These are phyloP conservation scores for Cyphomyrmex costatus DNA, from an alignment of 1,140 invertebrate species.

Conservation along the genomic window DNA sequence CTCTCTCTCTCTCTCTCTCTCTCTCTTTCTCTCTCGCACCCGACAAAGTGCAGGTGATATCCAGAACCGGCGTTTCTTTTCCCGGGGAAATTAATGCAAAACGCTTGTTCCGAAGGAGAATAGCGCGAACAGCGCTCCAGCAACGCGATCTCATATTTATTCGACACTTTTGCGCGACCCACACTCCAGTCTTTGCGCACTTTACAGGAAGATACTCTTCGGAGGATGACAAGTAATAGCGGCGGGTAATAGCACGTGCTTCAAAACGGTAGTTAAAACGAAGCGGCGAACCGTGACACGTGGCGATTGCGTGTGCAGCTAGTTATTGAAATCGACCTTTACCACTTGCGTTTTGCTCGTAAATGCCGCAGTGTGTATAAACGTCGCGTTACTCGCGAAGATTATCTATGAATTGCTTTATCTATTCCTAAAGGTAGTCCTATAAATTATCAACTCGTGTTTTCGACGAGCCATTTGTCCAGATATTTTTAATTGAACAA, in stretches of 20 bases:
- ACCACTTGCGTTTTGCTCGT: constrained; percentile 25
- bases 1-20: neutral
- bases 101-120: constrained; percentile 51
- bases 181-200: constrained; percentile 27
- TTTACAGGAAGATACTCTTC: constrained; percentile 16
- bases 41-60: constrained; percentile 55
- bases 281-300: constrained; percentile 42
- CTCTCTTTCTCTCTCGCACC: neutral
- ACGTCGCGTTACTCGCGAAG: neutral
- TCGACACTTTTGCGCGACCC: constrained; percentile 69
- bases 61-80: constrained; percentile 45
- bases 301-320: constrained; percentile 41
- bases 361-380: constrained; percentile 26
- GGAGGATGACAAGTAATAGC: constrained; percentile 33
- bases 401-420: constrained; percentile 17
- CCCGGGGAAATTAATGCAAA: constrained; percentile 72
- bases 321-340: constrained; percentile 56
- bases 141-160: constrained; percentile 72
- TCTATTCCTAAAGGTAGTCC: neutral
- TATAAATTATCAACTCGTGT: constrained; percentile 1
- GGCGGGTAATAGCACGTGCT: constrained; percentile 49
- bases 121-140: constrained; percentile 18
- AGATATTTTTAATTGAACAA: neutral
- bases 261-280: constrained; percentile 62
- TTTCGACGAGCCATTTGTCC: neutral